These are phyloP conservation scores for Drosophila subpulchrella DNA, from an alignment of 1,140 invertebrate species.

Conservation along the genomic window DNA sequence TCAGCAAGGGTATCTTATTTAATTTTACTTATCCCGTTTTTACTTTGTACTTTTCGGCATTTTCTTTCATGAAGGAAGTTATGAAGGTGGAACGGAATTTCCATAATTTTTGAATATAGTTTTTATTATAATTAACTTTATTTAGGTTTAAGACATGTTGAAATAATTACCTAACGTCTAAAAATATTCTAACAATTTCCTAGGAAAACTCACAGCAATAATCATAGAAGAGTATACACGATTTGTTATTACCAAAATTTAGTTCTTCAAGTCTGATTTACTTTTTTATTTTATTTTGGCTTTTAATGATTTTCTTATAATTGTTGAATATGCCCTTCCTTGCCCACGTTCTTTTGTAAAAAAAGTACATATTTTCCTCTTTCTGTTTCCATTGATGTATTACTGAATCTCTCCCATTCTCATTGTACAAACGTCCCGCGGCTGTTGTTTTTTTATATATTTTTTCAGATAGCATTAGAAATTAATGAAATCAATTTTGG, in stretches of 20 bases:
- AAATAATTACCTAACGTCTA: too few species aligned
- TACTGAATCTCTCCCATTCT: slow-evolving; percentile 6
- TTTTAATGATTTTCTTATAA: slow-evolving; percentile 52
- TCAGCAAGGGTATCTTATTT: slow-evolving; percentile 68
- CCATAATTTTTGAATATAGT: not conserved
- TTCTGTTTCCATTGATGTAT: slow-evolving; percentile 53
- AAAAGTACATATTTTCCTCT: not conserved
- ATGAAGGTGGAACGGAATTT: not conserved
- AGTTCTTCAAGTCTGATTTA: slow-evolving; percentile 26
- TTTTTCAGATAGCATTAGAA: slow-evolving; percentile 78
- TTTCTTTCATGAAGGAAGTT: not conserved
- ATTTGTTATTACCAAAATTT: not conserved
- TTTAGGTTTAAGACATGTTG: not conserved
- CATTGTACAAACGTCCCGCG: slow-evolving; percentile 48
- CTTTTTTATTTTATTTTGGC: slow-evolving; percentile 36
- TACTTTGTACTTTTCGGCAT: slow-evolving; percentile 8
- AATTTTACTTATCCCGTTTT: slow-evolving; percentile 59
- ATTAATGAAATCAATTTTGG: slow-evolving; percentile 79
- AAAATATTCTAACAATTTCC: not conserved
- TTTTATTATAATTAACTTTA: not conserved
- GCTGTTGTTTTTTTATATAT: slow-evolving; percentile 59
- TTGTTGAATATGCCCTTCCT: slow-evolving; percentile 16
- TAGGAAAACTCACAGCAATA: not conserved
- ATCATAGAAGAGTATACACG: not conserved
- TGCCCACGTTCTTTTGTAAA: slow-evolving; percentile 28